Conservation (phyloP, 1,140 invertebrate species). For the Bombus sylvicola region DNA sequence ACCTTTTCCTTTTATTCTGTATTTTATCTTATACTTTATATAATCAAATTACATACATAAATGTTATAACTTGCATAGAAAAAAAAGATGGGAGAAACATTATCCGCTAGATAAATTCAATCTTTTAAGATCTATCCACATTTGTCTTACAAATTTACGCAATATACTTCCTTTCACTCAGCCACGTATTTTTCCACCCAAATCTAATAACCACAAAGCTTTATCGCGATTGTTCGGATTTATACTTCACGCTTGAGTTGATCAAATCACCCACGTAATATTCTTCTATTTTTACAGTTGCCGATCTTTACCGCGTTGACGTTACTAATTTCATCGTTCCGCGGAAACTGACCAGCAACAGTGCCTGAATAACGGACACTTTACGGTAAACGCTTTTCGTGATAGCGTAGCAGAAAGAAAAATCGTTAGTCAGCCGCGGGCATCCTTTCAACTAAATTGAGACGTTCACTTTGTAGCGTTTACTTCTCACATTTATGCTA, state of each 20-base stretch:
- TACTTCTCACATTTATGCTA: constrained; percentile 18
- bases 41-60: no score
- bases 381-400: constrained; percentile 27
- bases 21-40: no score
- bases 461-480: constrained; percentile 33
- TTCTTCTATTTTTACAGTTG: background rate
- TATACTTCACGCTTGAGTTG: constrained; percentile 13
- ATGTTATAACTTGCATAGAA: no score
- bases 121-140: background rate
- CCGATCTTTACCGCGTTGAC: background rate
- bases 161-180: constrained; percentile 1
- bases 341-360: background rate
- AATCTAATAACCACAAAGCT: background rate
- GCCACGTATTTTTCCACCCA: background rate
- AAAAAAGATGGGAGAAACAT: background rate
- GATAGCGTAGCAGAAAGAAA: constrained; percentile 10
- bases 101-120: no score
- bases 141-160: background rate
- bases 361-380: constrained; percentile 25
- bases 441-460: constrained; percentile 41
- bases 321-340: background rate
- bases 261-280: background rate
- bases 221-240: background rate
- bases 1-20: no score
- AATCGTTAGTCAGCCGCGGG: background rate